Conservation (phyloP, 2,113 vertebrate genomes). For the Caloenas nicobarica region DNA sequence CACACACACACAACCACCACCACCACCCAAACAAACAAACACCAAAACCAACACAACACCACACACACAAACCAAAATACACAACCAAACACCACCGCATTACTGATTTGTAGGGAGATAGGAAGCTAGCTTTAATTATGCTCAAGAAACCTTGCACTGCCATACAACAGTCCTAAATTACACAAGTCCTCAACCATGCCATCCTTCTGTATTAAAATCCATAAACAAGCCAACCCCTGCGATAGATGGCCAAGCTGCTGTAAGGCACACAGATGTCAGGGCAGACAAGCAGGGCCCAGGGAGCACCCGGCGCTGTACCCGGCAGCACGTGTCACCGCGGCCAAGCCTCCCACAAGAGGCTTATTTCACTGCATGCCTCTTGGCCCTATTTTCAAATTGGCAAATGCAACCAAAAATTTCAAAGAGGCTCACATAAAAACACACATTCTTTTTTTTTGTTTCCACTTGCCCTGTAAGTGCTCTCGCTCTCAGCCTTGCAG, state of each 20-base stretch:
- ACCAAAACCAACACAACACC: too few relatives aligned
- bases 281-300: neutral
- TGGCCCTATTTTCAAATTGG: neutral
- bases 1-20: too few relatives aligned
- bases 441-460: neutral
- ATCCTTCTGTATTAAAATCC: neutral
- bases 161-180: neutral
- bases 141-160: neutral
- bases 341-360: neutral
- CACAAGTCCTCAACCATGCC: accelerated
- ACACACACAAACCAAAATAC: too few relatives aligned
- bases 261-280: accelerated
- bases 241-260: neutral
- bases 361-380: accelerated
- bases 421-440: neutral
- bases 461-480: neutral
- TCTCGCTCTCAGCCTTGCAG: neutral
- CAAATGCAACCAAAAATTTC: neutral
- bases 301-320: neutral
- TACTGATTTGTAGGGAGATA: neutral
- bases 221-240: neutral
- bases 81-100: neutral
- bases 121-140: neutral
- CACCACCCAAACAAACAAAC: neutral
- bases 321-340: accelerated